Base-by-base conservation (phyloP, 2,888 invertebrate species). In the Aquatica leii region DNA sequence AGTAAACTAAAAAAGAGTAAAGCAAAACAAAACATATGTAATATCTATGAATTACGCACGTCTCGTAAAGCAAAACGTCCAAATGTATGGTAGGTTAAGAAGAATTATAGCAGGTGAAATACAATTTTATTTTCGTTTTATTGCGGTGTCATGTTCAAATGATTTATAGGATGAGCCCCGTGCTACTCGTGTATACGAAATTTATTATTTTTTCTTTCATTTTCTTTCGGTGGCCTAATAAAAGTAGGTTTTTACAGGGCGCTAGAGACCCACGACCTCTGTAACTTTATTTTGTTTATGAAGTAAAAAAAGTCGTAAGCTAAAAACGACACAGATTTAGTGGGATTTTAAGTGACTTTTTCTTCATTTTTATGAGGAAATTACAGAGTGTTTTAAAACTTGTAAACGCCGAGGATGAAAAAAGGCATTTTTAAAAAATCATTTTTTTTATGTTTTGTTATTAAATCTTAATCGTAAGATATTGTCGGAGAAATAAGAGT, bases 61-160 rank as follows among this genome's bases (percentile, higher is more conserved):
- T 58, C 58, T 56, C 53, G 62, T 40, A 58, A 57, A 62, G 60
- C 60, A 60, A 62, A 59, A 61, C 37, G 57, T 61, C 63, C 51
- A 59, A 65, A 58, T 54, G 40, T 59, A 64, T 62, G 67, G 66
- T 64, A 70, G 66, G 68, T 67, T 70, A 65, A 57, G 68, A 71
- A 72, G 71, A 73, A 74, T 73, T 74, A 76, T 73, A 69, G 71
- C 70, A 69, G 69, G 71, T 71, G 69, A 69, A 69, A 62, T 65
- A 66, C 69, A 73, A 74, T 75, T 76, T 73, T 73, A 74, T 74
- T 76, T 72, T 71, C 69, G 67, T 75, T 75, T 76, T 75, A 76
- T 74, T 69, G 71, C 71, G 66, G 66, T 69, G 76, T 75, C 76
- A 75, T 70, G 71, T 70, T 62, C 67, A 66, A 68, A 73, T 76